These are phyloP conservation scores for Labeo catla DNA, from an alignment of 2,113 vertebrate genomes.

Conservation along the genomic window DNA sequence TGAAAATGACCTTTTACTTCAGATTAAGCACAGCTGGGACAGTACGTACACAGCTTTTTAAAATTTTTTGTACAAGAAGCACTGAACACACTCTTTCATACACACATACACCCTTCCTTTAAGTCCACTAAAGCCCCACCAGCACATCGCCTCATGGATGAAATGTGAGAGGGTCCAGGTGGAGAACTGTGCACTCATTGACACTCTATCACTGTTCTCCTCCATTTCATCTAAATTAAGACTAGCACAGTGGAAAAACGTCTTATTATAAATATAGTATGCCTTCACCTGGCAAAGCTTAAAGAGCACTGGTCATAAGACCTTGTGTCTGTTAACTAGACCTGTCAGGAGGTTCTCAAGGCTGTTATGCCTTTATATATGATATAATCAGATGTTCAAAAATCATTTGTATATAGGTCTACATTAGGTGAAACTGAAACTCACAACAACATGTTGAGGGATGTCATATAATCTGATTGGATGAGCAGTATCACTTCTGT, in stretches of 20 bases:
- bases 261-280: slow-evolving; percentile 51
- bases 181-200: slow-evolving; percentile 53
- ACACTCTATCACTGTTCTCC: slow-evolving; percentile 52
- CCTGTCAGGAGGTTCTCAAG: neutral
- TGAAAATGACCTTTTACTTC: neutral
- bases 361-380: neutral
- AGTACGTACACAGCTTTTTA: neutral
- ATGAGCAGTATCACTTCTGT: neutral
- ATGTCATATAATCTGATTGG: neutral
- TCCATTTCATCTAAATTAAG: slow-evolving; percentile 59
- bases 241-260: neutral
- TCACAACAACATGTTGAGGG: too few species aligned
- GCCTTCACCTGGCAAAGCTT: slow-evolving; percentile 51
- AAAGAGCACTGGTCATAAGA: slow-evolving; percentile 53
- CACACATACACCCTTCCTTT: neutral
- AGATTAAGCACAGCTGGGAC: neutral
- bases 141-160: slow-evolving; percentile 39
- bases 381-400: neutral
- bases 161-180: slow-evolving; percentile 55
- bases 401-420: neutral
- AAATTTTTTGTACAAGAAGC: neutral
- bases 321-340: neutral
- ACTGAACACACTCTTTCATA: neutral
- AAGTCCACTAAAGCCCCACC: neutral
- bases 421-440: neutral